A percentile compares a stretch with the other conserved stretches of the same genome.
These are phyloP conservation scores for Synchiropus splendidus DNA, from an alignment of 2,113 vertebrate genomes.

Conservation along the genomic window DNA sequence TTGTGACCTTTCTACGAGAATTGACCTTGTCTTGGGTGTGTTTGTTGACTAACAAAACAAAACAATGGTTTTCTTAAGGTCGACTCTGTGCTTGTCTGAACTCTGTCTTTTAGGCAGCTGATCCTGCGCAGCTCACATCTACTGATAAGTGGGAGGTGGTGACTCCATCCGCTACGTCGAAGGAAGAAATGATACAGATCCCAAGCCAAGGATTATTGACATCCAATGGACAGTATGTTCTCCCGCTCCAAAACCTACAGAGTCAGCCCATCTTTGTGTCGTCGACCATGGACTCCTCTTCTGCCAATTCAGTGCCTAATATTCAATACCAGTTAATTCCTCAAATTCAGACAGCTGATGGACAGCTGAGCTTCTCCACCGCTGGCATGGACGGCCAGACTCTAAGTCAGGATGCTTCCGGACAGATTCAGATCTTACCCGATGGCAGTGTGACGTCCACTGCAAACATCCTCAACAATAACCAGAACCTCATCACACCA, in stretches of 20 bases:
- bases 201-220: conserved; percentile 85
- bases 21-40: too few relatives aligned
- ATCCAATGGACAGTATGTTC: conserved; percentile 95
- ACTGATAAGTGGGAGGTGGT: conserved; percentile 93
- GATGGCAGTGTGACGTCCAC: conserved; percentile 81
- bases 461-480: conserved; percentile 75
- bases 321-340: conserved; percentile 99
- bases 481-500: conserved; percentile 91
- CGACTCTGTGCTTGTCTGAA: too few relatives aligned
- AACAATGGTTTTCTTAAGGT: too few relatives aligned
- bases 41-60: too few relatives aligned
- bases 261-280: conserved; percentile 96
- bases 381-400: conserved; percentile 79
- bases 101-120: conserved; percentile 69
- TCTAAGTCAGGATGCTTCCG: conserved; percentile 84
- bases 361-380: conserved; percentile 90
- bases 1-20: too few relatives aligned
- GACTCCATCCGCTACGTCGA: conserved; percentile 76
- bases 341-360: conserved; percentile 93
- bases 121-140: conserved; percentile 84
- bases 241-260: conserved; percentile 95
- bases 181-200: conserved; percentile 95
- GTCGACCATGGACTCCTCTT: conserved; percentile 82
- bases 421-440: conserved; percentile 96
- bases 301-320: conserved; percentile 92